Evolutionary conservation across 2,888 invertebrate genomes (phyloP).

Genomic region (Autographa gamma): DNA sequence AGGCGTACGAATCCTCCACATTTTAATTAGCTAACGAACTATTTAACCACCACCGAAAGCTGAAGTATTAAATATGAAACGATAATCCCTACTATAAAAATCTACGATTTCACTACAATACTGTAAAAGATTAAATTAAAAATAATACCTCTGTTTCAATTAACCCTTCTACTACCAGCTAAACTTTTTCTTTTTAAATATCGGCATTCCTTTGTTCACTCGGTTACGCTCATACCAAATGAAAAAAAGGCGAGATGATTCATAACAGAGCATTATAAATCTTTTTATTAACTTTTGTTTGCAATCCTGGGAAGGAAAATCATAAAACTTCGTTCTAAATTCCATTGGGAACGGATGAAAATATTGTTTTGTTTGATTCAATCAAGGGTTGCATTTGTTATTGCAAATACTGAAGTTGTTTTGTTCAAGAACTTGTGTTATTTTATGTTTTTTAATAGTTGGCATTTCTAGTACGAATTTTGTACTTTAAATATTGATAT

Average conservation of each 20-base stretch:
- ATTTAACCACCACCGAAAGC: no score
- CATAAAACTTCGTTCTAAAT: neutral
- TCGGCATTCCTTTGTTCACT: neutral
- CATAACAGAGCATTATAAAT: slow-evolving; percentile 5
- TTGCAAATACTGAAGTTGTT: neutral
- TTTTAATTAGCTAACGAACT: no score
- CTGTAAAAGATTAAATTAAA: neutral
- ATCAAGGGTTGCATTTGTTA: neutral
- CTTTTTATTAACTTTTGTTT: slow-evolving; percentile 3
- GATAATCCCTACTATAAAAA: neutral
- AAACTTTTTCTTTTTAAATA: neutral
- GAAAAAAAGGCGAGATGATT: neutral
- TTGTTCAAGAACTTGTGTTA: neutral
- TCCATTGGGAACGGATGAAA: neutral
- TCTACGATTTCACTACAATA: neutral
- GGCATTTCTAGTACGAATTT: neutral
- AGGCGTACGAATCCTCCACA: no score
- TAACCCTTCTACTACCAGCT: neutral
- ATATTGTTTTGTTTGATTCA: neutral
- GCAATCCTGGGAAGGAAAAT: neutral
- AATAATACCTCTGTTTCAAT: neutral
- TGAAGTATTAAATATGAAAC: no score
- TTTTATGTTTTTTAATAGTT: no score
- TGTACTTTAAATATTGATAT: neutral
- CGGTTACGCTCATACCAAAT: neutral